Conservation (phyloP, 2,888 invertebrate species). For the Ormyrus rosae region DNA sequence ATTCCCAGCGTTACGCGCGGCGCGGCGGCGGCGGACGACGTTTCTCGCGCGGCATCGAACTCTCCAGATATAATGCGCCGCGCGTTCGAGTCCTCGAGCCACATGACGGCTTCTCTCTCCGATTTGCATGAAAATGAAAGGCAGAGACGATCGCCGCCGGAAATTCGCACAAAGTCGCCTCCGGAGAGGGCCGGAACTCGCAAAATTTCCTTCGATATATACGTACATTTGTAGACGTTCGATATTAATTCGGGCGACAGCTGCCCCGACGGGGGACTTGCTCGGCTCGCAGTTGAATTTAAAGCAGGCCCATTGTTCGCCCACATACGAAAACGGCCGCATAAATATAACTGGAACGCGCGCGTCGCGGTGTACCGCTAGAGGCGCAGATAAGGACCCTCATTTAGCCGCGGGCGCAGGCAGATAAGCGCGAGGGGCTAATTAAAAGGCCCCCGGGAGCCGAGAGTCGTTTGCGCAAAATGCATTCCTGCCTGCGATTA, state of each 20-base stretch:
- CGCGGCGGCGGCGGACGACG: slow-evolving; percentile 64
- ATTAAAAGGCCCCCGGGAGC: neutral
- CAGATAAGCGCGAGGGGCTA: neutral
- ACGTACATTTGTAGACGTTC: neutral
- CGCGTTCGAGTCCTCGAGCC: neutral
- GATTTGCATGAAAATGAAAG: slow-evolving; percentile 33
- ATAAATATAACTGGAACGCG: slow-evolving; percentile 37
- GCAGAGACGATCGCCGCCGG: neutral
- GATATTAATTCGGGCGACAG: neutral
- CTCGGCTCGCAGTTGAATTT: too few relatives aligned
- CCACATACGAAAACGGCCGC: slow-evolving; percentile 21
- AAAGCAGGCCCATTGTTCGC: neutral
- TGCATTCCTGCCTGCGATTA: neutral
- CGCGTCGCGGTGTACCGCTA: slow-evolving; percentile 39
- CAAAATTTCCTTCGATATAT: too few relatives aligned
- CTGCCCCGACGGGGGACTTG: too few relatives aligned
- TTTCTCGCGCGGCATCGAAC: slow-evolving; percentile 65
- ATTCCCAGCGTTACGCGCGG: slow-evolving; percentile 42
- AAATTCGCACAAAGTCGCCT: neutral
- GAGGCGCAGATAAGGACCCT: slow-evolving; percentile 40
- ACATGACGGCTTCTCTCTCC: neutral
- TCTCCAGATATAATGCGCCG: slow-evolving; percentile 25
- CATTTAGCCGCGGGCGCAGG: slow-evolving; percentile 2
- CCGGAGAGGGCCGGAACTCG: neutral
- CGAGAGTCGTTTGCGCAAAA: neutral